Evolutionary conservation across 2,113 vertebrate species (phyloP), one percentile per base, ranked within the genome.

Genomic region (Entomyzon cyanotis): DNA sequence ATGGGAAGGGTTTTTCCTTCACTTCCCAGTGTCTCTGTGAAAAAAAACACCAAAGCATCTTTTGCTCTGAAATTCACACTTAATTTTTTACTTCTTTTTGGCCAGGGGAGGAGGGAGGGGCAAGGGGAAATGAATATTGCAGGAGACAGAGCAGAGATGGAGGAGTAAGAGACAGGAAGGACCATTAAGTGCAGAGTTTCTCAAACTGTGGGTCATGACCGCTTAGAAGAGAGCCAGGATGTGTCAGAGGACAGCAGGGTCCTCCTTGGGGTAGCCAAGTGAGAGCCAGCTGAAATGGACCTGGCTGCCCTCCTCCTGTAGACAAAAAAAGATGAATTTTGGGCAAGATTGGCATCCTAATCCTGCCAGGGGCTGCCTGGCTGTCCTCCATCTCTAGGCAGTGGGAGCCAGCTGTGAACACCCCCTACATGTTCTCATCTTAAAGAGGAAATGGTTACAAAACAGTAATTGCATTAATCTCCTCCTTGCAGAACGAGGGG

Each of bases 71-170:
- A 92, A 89, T 94, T 96, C 95, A 80, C 96, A 96, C 94, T 77
- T 93, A 95, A 96, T 96, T 95, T 96, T 96, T 96, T 95, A 91
- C 70, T 90, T 93, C 68, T 60, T 79, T 90, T 92, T 96, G 96
- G 96, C 92, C 70, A 42, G 30, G 6, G 18, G 25, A 83, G 14
- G 41, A 93, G 82, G 88, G 92, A 96, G 88, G 27, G 49, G 63
- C 55, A 62, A 80, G 79, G 18, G 25, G 69, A 95, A 94, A 95
- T 90, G 83, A 82, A 88, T 95, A 46, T 80, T 82, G 65, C n/a
- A 90, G 84, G 39, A 94, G 95, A 84, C 70, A 47, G 90, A 91
- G 75, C 62, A 65, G 93, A 95, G 90, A 91, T 79, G 93, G 93
- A 95, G 82, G 78, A 95, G 90, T 60, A 69, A 59, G 82, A 90